Evolutionary conservation across 2,888 invertebrate genomes (phyloP), one percentile per base, ranked within the genome.

Genomic region (Lithophane ornitopus): DNA sequence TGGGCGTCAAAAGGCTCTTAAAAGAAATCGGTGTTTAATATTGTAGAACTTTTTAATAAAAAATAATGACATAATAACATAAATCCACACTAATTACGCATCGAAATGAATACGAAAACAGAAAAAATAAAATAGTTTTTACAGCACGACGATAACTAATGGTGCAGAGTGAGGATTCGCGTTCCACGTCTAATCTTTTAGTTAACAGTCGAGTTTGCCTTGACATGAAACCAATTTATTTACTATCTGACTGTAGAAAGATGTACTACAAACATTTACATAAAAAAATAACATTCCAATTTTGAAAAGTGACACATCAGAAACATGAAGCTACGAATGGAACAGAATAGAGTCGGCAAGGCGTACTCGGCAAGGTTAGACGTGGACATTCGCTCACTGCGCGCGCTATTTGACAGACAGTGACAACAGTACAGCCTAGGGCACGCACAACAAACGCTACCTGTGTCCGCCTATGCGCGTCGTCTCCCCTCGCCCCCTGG

Each of bases 401-500:
- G 95, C 95, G 94, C 95, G 94, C 96, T 96, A 95, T 94, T 92
- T 91, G 93, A 95, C 95, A 94, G 93, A 96, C 96, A 96, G 95
- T 96, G 95, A 96, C 95, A 95, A 96, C 96, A 97, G 94, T 95
- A 95, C 95, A 96, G 95, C 96, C 96, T 97, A 96, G 94, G 93
- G 95, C 96, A 96, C 96, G 96, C 96, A 97, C 96, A 96, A 95
- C 96, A 95, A 93, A 96, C 95, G 96, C 96, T 96, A 96, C 96
- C 96, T 96, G 95, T 80, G 89, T 94, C 93, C 94, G 94, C 94
- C 94, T 96, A 96, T 89, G 93, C 96, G 93, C 95, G 95, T 93
- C 95, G 94, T 90, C 96, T 91, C 91, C 93, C 91, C 89, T 89
- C 96, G 92, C 95, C 95, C 94, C 96, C 97, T 97, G 97, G 87